Evolutionary conservation across 1,140 invertebrate species (phyloP).

Genomic region (Conus betulinus): DNA sequence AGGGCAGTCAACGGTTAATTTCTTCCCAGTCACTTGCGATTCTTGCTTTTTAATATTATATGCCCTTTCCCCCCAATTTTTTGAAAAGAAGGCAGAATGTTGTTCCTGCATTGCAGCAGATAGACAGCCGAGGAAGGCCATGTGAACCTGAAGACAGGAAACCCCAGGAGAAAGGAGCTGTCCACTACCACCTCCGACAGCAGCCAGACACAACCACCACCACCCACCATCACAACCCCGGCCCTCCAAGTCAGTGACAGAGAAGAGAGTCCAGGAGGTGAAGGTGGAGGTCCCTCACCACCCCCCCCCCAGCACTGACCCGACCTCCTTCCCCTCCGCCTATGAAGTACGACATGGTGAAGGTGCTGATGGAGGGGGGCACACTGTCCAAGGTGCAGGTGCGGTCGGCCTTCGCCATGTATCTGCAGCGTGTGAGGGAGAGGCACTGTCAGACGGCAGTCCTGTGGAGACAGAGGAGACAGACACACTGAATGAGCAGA

Average conservation of each 20-base stretch:
- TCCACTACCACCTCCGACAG: neutral
- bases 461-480: slow-evolving; percentile 63
- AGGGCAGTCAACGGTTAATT: too few species aligned
- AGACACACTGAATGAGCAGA: neutral
- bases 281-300: slow-evolving; percentile 27
- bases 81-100: neutral
- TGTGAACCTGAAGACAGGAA: slow-evolving; percentile 16
- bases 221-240: too few species aligned
- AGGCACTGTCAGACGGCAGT: slow-evolving; percentile 80
- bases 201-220: neutral
- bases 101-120: neutral
- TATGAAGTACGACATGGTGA: slow-evolving; percentile 72
- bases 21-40: too few species aligned
- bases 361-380: slow-evolving; percentile 73
- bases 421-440: slow-evolving; percentile 85
- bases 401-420: slow-evolving; percentile 88
- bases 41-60: too few species aligned
- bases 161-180: neutral
- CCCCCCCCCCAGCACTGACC: slow-evolving; percentile 35
- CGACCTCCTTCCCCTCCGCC: neutral
- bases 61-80: too few species aligned
- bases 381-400: slow-evolving; percentile 81
- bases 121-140: slow-evolving; percentile 8
- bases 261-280: neutral
- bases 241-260: neutral